A percentile compares a stretch with the other conserved stretches of the same genome.
Conservation (phyloP, 2,888 invertebrate species). For the Clivina fossor region DNA sequence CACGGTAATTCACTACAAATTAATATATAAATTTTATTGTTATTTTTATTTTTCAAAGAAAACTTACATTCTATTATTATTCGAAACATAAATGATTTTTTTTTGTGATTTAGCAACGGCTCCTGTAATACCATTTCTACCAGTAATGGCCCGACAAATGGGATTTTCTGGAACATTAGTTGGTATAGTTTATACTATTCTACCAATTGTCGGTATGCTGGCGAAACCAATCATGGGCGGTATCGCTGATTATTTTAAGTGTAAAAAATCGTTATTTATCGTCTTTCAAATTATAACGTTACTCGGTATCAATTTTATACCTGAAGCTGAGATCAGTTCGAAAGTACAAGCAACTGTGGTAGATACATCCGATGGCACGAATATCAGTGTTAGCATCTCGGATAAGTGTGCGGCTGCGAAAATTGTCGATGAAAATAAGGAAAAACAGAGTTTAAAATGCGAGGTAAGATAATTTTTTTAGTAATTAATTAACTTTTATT, state of each 20-base stretch:
- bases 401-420: slow-evolving; percentile 56
- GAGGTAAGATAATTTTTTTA: too few relatives aligned
- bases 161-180: slow-evolving; percentile 78
- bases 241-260: slow-evolving; percentile 74
- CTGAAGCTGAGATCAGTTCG: slow-evolving; percentile 58
- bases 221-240: slow-evolving; percentile 82
- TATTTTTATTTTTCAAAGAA: too few relatives aligned
- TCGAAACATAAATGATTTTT: not conserved
- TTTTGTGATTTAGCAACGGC: slow-evolving; percentile 85
- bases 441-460: too few relatives aligned
- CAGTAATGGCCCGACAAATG: slow-evolving; percentile 72
- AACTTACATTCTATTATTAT: not conserved
- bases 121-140: slow-evolving; percentile 69
- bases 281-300: slow-evolving; percentile 73
- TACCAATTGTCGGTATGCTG: slow-evolving; percentile 77
- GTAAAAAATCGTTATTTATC: slow-evolving; percentile 74
- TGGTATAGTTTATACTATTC: slow-evolving; percentile 74
- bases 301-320: slow-evolving; percentile 72
- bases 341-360: slow-evolving; percentile 60
- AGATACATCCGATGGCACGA: slow-evolving; percentile 59
- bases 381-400: slow-evolving; percentile 47
- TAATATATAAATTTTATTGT: too few relatives aligned
- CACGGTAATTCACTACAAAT: too few relatives aligned
- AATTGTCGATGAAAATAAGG: too few relatives aligned
- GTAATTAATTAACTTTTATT: too few relatives aligned